Conservation (phyloP, 1,140 invertebrate genomes). For the Myzus persicae region DNA sequence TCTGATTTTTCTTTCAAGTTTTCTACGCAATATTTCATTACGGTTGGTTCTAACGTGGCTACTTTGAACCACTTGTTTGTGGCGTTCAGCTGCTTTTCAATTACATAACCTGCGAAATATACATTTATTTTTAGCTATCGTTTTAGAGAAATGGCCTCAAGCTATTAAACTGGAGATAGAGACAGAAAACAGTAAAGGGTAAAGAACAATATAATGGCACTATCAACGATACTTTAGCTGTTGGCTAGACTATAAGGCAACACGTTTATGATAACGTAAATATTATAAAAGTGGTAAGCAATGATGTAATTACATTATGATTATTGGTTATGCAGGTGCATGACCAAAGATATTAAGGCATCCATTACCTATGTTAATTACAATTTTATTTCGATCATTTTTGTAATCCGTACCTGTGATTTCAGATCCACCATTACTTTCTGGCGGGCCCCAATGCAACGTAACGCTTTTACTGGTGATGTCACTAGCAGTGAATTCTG, state of each 20-base stretch:
- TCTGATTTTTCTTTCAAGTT: slow-evolving; percentile 89
- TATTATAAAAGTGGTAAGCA: background rate
- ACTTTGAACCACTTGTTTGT: slow-evolving; percentile 89
- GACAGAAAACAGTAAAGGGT: background rate
- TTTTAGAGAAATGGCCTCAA: background rate
- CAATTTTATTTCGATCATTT: background rate
- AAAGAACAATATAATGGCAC: background rate
- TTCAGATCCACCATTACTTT: slow-evolving; percentile 83
- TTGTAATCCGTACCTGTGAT: slow-evolving; percentile 73
- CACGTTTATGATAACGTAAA: background rate
- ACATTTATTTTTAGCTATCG: background rate
- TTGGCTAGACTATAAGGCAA: background rate
- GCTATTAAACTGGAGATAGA: background rate
- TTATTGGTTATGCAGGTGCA: background rate
- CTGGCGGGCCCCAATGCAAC: slow-evolving; percentile 85
- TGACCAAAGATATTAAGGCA: background rate
- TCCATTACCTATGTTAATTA: background rate
- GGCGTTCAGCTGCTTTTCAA: slow-evolving; percentile 84
- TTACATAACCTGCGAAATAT: slow-evolving; percentile 77
- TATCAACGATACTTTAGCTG: background rate
- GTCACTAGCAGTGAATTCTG: slow-evolving; percentile 78
- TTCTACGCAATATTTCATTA: slow-evolving; percentile 79
- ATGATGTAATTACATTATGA: background rate
- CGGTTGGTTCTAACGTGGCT: slow-evolving; percentile 80
- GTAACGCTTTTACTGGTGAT: slow-evolving; percentile 86